A percentile compares a stretch with the other conserved stretches of the same genome.
These are phyloP conservation scores for Podabrus alpinus DNA, from an alignment of 2,888 invertebrate species.

Conservation along the genomic window DNA sequence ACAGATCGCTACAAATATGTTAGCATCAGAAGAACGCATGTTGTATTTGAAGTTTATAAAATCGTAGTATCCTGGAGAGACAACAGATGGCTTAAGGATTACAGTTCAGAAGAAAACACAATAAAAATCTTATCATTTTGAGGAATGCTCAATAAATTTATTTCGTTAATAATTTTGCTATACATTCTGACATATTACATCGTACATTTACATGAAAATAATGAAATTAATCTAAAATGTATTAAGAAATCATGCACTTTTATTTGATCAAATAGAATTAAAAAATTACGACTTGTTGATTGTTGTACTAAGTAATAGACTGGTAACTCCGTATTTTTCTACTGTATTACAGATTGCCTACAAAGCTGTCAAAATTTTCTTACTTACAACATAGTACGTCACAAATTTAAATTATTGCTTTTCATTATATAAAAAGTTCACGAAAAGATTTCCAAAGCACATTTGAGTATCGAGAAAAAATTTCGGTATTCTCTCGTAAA, in stretches of 20 bases:
- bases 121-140: background rate
- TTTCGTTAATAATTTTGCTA: background rate
- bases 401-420: background rate
- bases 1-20: too few relatives aligned
- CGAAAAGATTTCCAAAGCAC: background rate
- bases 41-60: too few relatives aligned
- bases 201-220: background rate
- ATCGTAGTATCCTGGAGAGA: too few relatives aligned
- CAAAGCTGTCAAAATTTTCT: background rate
- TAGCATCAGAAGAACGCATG: too few relatives aligned
- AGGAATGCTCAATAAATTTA: background rate
- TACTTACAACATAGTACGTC: background rate
- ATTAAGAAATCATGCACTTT: too few relatives aligned
- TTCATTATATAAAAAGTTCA: background rate
- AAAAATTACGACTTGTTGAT: background rate
- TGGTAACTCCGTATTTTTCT: background rate
- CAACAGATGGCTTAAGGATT: background rate
- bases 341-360: background rate
- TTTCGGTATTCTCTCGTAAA: background rate
- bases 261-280: too few relatives aligned
- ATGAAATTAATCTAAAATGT: background rate
- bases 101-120: background rate
- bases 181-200: background rate
- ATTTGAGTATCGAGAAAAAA: background rate
- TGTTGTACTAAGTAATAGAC: background rate